A percentile compares a stretch with the other conserved stretches of the same genome.
phyloP scores from a whole-genome alignment of 2,888 invertebrate genomes.

The Ariolimax columbianus region DNA sequence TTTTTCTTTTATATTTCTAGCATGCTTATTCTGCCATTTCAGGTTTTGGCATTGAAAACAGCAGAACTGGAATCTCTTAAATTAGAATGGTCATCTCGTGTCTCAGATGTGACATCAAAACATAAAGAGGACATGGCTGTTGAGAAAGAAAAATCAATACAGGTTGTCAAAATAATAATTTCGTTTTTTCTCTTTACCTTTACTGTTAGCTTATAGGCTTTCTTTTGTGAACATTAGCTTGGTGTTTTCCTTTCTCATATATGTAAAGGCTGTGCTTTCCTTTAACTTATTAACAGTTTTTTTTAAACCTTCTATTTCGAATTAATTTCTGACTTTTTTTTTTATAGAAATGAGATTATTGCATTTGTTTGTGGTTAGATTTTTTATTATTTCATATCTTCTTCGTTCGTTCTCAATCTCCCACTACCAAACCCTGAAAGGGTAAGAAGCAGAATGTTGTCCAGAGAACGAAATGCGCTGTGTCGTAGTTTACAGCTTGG shows the following conservation, averaged over 20 bases:
- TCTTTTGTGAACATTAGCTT: not conserved
- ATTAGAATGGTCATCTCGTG: conserved; percentile 73
- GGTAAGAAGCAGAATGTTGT: no score
- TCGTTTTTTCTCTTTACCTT: not conserved
- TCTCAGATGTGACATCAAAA: conserved; percentile 69
- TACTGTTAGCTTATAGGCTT: not conserved
- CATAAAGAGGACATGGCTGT: conserved; percentile 74
- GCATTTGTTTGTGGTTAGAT: not conserved
- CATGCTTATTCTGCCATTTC: conserved; percentile 16
- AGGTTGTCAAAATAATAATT: conserved; percentile 61
- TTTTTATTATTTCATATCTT: no score
- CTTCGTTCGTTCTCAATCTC: no score
- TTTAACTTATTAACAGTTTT: not conserved
- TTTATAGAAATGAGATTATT: not conserved
- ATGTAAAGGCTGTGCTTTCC: not conserved
- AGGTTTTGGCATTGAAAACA: conserved; percentile 70
- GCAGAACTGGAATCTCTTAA: conserved; percentile 75
- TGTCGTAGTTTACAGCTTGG: no score
- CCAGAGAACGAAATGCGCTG: no score
- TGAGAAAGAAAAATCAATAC: conserved; percentile 74
- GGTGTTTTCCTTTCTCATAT: not conserved
- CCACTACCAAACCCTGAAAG: no score
- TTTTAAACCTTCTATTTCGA: no score
- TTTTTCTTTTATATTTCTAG: no score
- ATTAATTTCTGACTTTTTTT: not conserved